Percentiles rank a stretch among this genome's conserved stretches.
phyloP scores from a whole-genome alignment of 2,113 vertebrate genomes.

The Paralichthys olivaceus region DNA sequence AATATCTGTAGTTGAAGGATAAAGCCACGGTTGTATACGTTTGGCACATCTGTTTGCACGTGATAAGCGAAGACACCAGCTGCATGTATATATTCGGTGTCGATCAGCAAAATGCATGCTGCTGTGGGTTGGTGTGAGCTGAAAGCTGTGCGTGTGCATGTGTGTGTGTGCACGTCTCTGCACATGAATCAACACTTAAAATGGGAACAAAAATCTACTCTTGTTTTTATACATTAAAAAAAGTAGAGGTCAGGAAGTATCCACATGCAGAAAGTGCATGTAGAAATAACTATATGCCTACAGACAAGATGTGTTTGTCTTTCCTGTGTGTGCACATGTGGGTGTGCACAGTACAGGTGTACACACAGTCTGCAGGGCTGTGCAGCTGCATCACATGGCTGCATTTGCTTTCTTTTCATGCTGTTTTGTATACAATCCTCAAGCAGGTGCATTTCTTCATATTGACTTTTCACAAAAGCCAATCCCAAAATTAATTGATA shows the following conservation, averaged over 20 bases:
- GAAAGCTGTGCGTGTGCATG: background rate
- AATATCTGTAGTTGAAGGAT: background rate
- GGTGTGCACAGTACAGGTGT: constrained; percentile 3
- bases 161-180: background rate
- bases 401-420: background rate
- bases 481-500: background rate
- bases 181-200: background rate
- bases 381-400: constrained; percentile 12
- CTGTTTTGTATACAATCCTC: background rate
- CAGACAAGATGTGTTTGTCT: background rate
- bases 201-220: background rate
- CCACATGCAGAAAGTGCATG: background rate
- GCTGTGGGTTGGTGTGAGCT: constrained; percentile 4
- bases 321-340: constrained; percentile 23
- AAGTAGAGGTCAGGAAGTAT: background rate
- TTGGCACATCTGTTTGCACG: constrained; percentile 1
- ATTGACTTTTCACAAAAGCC: background rate
- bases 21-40: background rate
- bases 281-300: background rate
- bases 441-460: background rate
- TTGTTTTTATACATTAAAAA: background rate
- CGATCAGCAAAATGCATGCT: constrained; percentile 28
- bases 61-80: constrained; percentile 4
- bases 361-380: background rate
- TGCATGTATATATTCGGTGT: background rate